These are phyloP conservation scores for Lacerta bilineata DNA, from an alignment of 2,797 vertebrate genomes.

Conservation along the genomic window DNA sequence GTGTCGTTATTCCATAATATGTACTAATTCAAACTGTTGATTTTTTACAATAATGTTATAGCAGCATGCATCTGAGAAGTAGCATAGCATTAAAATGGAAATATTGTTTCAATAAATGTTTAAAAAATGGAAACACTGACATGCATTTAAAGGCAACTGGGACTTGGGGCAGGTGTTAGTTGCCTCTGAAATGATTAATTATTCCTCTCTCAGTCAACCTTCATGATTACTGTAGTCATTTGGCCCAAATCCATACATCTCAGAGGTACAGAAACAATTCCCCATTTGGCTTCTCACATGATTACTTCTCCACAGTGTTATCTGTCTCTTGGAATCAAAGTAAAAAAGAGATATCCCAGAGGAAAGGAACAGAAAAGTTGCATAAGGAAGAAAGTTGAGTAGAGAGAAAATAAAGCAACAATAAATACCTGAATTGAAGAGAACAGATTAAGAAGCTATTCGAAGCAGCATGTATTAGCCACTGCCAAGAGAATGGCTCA, in stretches of 20 bases:
- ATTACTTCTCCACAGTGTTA: constrained; percentile 18
- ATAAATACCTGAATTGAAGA: neutral
- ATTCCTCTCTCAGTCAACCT: neutral
- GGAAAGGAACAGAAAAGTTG: constrained; percentile 17
- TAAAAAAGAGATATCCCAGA: constrained; percentile 9
- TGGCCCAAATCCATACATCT: constrained; percentile 21
- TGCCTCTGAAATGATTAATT: constrained; percentile 14
- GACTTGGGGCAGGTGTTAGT: constrained; percentile 39
- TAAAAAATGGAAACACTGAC: constrained; percentile 10
- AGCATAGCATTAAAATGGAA: neutral
- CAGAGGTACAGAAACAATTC: constrained; percentile 51
- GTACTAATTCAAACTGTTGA: neutral
- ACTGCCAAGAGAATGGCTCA: neutral
- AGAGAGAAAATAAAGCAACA: neutral
- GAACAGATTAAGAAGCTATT: neutral
- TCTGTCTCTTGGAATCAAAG: constrained; percentile 10
- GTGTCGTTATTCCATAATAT: neutral
- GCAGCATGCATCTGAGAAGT: neutral
- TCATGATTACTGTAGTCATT: constrained; percentile 17
- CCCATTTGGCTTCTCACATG: constrained; percentile 24
- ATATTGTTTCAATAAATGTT: neutral
- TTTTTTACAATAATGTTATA: neutral
- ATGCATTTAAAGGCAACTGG: no score
- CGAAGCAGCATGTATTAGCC: neutral
- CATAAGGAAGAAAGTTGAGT: neutral